Base-by-base conservation (phyloP, 1,140 invertebrate species). In the Lucilia cuprina region DNA sequence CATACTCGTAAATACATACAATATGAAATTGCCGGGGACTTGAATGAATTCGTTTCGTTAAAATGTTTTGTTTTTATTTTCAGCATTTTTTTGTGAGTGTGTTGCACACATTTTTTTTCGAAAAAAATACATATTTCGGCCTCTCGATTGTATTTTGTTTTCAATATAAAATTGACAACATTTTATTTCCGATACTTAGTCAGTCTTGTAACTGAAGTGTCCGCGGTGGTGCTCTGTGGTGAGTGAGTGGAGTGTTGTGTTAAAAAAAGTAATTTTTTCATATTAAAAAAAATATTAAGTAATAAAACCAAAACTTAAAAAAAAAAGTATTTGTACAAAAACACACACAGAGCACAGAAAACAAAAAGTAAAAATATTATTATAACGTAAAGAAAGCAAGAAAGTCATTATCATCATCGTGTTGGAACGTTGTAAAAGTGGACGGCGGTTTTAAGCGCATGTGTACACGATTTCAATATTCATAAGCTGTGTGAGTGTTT, bases 131-230 rank as follows among this genome's bases (percentile, higher is more conserved):
- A 25, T 50, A n/a, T 83, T 83, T 47, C 35, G 70, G 83, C 19
- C 19, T 34, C 19, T 50, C 77, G 77, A 49, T 80, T 80, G 41
- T 80, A 80, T 80, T 80, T 30, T 55, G 34, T 47, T 82, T 34
- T 80, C 77, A 80, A 80, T 80, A 80, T 80, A 84, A 85, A 85
- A 85, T 85, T 85, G 84, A 85, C 83, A 80, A 82, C 84, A 83
- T 74, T 82, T 74, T 77, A 85, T 85, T 85, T 85, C 84, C 84
- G 84, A 84, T 83, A 77, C 60, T 84, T 85, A 85, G 84, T 85
- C 80, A 80, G 14, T 74, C 65, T 77, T 83, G 82, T 47, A 41
- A 83, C 65, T 55, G 74, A 77, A 84, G 78, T 80, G 82, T n/a
- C 77, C 55, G 74, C 50, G 49, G 84, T 75, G 49, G 84, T 75